Evolutionary conservation across 2,113 vertebrate species (phyloP), one percentile per base, ranked within the genome.

Genomic region (Centrocercus urophasianus): DNA sequence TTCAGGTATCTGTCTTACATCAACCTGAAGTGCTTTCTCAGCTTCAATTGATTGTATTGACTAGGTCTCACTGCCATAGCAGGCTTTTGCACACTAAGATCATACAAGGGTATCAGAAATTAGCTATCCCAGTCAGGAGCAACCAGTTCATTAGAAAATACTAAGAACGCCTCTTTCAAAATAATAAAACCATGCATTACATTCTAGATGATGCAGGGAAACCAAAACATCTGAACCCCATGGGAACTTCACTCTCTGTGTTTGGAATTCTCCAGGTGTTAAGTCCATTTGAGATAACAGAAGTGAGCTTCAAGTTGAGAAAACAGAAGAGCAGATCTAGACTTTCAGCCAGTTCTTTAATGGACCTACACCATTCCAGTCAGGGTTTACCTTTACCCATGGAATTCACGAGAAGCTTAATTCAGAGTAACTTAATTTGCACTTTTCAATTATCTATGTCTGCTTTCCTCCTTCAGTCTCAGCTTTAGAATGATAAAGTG

Each of bases 161-260:
- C 14, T 38, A 82, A 28, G 8, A 40, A 3, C 22, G 11, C 4
- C 30, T 24, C 42, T 32, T 8, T 48, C n/a, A 13, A 30, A 21
- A 82, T 16, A 2, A 8, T 27, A 12, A 18, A 17, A 19, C 8
- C 17, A 30, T 10, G 27, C 11, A 52, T 36, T 34, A 24, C 4
- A 30, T n/a, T 5, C 30, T 22, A 34, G 7, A 20, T 42, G 19
- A 42, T 57, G 75, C 1, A 0, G 59, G 59, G 64, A 85, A 24
- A 45, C 50, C 12, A 47, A 95, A 47, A 83, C 75, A 89, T 57
- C 74, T 95, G 92, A 93, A 73, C 42, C 69, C 85, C 79, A 48
- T 61, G 45, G 88, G 88, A 79, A 89, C 82, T 3, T 6, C 21
- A 80, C 87, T 54, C 34, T 28, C 91, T 72, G 83, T 6, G 11